Percentiles rank a stretch among this genome's conserved stretches.
These are phyloP conservation scores for Narcine bancroftii DNA, from an alignment of 2,113 vertebrate genomes.

Conservation along the genomic window DNA sequence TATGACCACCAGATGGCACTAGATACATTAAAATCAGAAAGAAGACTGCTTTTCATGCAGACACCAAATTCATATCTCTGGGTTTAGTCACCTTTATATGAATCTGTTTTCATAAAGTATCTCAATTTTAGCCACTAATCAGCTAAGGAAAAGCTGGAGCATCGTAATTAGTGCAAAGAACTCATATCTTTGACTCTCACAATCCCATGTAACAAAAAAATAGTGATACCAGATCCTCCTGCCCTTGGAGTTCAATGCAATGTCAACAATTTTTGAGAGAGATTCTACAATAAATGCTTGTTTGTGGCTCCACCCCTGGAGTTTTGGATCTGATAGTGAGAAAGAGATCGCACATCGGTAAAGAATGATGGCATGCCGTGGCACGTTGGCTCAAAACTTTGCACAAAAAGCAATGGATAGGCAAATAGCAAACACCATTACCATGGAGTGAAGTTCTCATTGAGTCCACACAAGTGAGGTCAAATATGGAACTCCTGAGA, in stretches of 20 bases:
- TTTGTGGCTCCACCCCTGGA: neutral
- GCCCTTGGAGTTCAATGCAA: neutral
- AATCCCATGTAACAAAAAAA: neutral
- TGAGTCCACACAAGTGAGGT: neutral
- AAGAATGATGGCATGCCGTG: neutral
- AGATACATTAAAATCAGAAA: neutral
- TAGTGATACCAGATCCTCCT: neutral
- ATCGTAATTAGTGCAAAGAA: neutral
- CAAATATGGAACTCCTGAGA: neutral
- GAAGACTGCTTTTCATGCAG: neutral
- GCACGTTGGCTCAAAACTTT: neutral
- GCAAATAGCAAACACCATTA: too few relatives aligned
- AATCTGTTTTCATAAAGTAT: neutral
- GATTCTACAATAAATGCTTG: neutral
- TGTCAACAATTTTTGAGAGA: neutral
- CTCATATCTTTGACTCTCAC: neutral
- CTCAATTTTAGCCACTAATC: neutral
- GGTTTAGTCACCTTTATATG: neutral
- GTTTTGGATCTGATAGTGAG: neutral
- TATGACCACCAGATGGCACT: conserved; percentile 28
- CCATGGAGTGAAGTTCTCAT: neutral
- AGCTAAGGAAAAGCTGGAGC: neutral
- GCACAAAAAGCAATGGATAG: neutral
- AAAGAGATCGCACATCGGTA: neutral
- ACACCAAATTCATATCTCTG: too few relatives aligned